phyloP scores from a whole-genome alignment of 1,140 invertebrate species.

The Phocides pigmalion region DNA sequence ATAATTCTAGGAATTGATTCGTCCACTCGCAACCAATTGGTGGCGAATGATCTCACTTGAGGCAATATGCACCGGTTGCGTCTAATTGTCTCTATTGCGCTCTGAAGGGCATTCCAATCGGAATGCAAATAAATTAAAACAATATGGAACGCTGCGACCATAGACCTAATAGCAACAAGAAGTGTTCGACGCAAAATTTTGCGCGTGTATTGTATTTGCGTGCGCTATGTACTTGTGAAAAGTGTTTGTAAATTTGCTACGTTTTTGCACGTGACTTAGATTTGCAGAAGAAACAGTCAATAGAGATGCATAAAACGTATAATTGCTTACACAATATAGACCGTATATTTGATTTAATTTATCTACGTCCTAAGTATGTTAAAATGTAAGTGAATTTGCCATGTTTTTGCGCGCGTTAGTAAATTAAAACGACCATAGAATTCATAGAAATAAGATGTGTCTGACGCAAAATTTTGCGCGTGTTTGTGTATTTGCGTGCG shows the following conservation, averaged over 20 bases:
- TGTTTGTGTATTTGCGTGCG: background rate
- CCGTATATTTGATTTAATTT: no score
- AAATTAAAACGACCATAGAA: background rate
- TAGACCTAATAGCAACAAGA: background rate
- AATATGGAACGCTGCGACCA: background rate
- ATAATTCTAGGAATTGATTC: conserved; percentile 12
- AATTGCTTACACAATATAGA: no score
- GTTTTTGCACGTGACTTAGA: no score
- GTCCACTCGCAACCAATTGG: background rate
- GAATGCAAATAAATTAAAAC: conserved; percentile 9
- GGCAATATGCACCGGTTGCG: conserved; percentile 1
- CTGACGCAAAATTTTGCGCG: background rate
- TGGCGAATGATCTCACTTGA: conserved; percentile 13
- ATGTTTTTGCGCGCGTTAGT: no score
- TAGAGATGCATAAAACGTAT: no score
- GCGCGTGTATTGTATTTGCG: background rate
- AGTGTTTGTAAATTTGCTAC: no score
- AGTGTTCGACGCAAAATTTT: background rate
- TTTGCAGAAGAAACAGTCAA: no score
- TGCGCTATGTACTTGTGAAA: no score
- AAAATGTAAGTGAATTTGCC: no score
- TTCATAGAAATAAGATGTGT: background rate
- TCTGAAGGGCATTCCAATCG: conserved; percentile 2
- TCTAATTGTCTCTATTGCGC: conserved; percentile 12
- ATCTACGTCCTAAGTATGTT: no score